Evolutionary conservation across 2,113 vertebrate genomes (phyloP), one percentile per base, ranked within the genome.

Genomic region (Salvelinus namaycush): DNA sequence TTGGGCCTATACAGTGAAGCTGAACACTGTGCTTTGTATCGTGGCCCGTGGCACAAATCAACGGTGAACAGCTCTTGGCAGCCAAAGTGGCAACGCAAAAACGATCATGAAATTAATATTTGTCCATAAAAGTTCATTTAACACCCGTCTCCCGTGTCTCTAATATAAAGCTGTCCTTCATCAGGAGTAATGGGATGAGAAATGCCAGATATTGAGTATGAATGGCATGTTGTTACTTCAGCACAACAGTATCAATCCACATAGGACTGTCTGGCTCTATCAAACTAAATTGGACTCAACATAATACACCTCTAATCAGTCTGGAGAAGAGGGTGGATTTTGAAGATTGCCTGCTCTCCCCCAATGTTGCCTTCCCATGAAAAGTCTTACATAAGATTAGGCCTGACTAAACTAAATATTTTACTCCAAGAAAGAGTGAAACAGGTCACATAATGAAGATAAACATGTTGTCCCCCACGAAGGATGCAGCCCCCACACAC

Each of bases 51-150:
- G 68, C 60, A 73, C 78, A 75, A 70, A 78, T 82, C 73, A 84
- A 66, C 76, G 65, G 54, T 34, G 69, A 78, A 76, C 74, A 62
- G 70, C 65, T 78, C 70, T 83, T 81, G 81, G 79, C 79, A 79
- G 54, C 24, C 18, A 74, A 34, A 70, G 20, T 22, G 57, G 49
- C 59, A 65, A 22, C 4, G 51, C 51, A 18, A 54, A 44, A 54
- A 54, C 16, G 51, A 18, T 54, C 51, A 54, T 39, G 51, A 75
- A 74, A 81, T 62, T 44, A 75, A 72, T 66, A 77, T 76, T 48
- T 57, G 48, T 14, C 64, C 48, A 62, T 75, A 67, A 68, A 75
- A 75, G 22, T 75, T 67, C 22, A 62, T 67, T 67, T 65, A 67
- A 75, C 64, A 29, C 39, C 24, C 24, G 18, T 65, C 64, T 54